Evolutionary conservation across 2,113 vertebrate species (phyloP).

Genomic region (Stictonetta naevosa): DNA sequence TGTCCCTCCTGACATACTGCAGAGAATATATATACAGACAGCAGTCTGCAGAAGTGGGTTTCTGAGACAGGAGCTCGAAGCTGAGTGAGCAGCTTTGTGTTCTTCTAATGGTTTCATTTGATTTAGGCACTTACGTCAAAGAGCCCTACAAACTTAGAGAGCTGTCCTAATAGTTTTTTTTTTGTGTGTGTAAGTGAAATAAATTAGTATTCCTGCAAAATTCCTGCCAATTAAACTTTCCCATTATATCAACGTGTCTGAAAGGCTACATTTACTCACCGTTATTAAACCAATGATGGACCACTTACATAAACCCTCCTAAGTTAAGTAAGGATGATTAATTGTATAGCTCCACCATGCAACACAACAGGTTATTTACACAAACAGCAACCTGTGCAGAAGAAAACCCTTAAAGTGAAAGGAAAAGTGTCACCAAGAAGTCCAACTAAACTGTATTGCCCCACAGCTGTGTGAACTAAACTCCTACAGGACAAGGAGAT

Average conservation of each 20-base stretch:
- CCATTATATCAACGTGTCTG: background rate
- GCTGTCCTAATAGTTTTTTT: background rate
- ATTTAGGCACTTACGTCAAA: background rate
- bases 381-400: background rate
- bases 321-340: background rate
- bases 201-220: background rate
- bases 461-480: background rate
- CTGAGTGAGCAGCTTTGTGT: background rate
- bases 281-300: background rate
- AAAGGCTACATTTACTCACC: background rate
- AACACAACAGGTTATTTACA: background rate
- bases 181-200: background rate
- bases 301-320: background rate
- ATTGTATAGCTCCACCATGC: background rate
- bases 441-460: background rate
- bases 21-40: background rate
- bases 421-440: background rate
- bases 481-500: background rate
- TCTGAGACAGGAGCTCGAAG: background rate
- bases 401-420: background rate
- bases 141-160: background rate
- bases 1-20: rapidly evolving
- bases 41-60: background rate
- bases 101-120: background rate
- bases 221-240: background rate